Evolutionary conservation across 2,113 vertebrate species (phyloP).

Genomic region (Lophura nycthemera): DNA sequence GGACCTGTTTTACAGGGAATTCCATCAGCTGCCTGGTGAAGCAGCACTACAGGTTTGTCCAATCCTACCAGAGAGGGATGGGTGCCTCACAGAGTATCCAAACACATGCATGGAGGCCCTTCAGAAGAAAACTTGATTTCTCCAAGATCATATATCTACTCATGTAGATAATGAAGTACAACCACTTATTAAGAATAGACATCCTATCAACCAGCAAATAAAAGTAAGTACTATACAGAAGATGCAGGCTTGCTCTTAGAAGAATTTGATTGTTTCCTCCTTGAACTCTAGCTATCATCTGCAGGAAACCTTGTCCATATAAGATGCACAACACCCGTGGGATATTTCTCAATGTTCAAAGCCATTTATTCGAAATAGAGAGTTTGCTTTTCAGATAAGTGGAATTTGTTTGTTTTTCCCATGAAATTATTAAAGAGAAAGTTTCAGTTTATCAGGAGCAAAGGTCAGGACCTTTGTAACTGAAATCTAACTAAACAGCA

Average conservation of each 20-base stretch:
- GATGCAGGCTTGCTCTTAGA: not conserved
- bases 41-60: not conserved
- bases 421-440: not conserved
- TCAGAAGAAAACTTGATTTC: not conserved
- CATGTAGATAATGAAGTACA: not conserved
- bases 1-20: not conserved
- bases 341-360: not conserved
- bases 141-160: not conserved
- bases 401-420: not conserved
- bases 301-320: not conserved
- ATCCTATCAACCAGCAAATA: not conserved
- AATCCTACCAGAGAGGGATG: not conserved
- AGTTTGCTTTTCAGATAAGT: not conserved
- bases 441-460: not conserved
- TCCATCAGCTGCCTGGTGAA: not conserved
- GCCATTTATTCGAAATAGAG: not conserved
- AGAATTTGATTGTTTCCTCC: not conserved
- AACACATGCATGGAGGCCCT: accelerated
- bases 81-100: not conserved
- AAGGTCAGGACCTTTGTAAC: not conserved
- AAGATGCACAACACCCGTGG: not conserved
- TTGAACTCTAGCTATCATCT: not conserved
- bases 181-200: not conserved
- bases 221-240: not conserved
- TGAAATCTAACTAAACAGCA: not conserved